phyloP scores from a whole-genome alignment of 1,140 invertebrate species.

The Zaprionus davidi region DNA sequence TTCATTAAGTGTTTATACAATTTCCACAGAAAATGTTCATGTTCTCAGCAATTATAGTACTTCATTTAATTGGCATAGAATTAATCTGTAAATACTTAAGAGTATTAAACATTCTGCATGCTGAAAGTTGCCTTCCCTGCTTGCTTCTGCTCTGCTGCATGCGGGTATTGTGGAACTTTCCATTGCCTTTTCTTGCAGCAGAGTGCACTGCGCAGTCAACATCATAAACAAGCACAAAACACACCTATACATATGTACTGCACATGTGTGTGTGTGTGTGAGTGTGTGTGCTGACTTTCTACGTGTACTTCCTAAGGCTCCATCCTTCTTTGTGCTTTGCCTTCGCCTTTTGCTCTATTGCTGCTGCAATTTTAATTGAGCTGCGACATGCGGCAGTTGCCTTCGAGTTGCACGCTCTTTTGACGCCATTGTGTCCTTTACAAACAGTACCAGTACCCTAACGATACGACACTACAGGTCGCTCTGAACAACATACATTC shows the following conservation, averaged over 20 bases:
- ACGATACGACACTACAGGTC: neutral
- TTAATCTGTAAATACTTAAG: neutral
- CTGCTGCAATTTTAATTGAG: slow-evolving; percentile 82
- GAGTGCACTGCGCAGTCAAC: slow-evolving; percentile 58
- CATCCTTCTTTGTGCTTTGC: neutral
- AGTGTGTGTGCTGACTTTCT: slow-evolving; percentile 66
- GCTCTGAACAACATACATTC: neutral
- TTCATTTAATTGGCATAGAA: neutral
- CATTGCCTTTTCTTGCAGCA: slow-evolving; percentile 68
- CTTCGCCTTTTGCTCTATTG: slow-evolving; percentile 28
- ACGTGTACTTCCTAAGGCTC: slow-evolving; percentile 19
- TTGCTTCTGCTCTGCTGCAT: slow-evolving; percentile 25
- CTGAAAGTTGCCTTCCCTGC: too few species aligned
- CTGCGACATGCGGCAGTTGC: slow-evolving; percentile 77
- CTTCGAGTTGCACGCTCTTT: slow-evolving; percentile 78
- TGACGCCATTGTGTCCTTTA: slow-evolving; percentile 78
- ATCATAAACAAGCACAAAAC: slow-evolving; percentile 26
- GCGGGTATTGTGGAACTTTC: slow-evolving; percentile 76
- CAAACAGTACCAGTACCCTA: slow-evolving; percentile 7
- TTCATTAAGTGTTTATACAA: neutral
- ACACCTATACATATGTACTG: neutral
- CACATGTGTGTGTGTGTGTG: slow-evolving; percentile 37
- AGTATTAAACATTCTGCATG: neutral
- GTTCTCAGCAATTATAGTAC: neutral
- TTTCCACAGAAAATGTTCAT: neutral